Evolutionary conservation across 2,888 invertebrate species (phyloP).

Genomic region (Amphimallon solstitiale): DNA sequence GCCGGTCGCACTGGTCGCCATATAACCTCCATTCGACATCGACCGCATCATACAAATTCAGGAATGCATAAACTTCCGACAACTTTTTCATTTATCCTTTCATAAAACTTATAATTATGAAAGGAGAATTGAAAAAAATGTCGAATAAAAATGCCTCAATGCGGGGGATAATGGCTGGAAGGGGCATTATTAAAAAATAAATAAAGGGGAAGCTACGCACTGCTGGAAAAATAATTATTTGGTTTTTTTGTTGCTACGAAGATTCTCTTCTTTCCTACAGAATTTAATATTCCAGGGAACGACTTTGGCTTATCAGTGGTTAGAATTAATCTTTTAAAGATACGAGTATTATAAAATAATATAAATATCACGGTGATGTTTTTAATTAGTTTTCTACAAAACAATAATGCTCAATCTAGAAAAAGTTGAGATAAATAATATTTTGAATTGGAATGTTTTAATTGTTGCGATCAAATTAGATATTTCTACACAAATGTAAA

Average conservation of each 20-base stretch:
- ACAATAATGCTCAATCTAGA: too few species aligned
- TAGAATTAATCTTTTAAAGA: too few species aligned
- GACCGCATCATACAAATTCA: slow-evolving; percentile 22
- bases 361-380: too few species aligned
- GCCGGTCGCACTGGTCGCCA: slow-evolving; percentile 29
- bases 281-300: too few species aligned
- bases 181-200: slow-evolving; percentile 17
- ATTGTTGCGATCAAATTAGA: too few species aligned
- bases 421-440: too few species aligned
- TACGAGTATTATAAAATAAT: too few species aligned
- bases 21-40: slow-evolving; percentile 35
- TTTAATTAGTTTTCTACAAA: too few species aligned
- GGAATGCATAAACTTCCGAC: slow-evolving; percentile 35
- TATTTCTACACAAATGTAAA: too few species aligned
- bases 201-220: neutral
- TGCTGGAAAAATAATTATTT: neutral
- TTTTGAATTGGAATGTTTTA: too few species aligned
- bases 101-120: slow-evolving; percentile 39
- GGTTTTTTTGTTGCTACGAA: neutral
- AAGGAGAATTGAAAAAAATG: slow-evolving; percentile 27
- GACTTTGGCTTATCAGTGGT: too few species aligned
- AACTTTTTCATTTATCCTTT: slow-evolving; percentile 40
- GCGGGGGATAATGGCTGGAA: slow-evolving; percentile 4
- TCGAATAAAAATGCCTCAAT: slow-evolving; percentile 25
- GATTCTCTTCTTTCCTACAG: too few species aligned